These are phyloP conservation scores for Catonia carolina DNA, from an alignment of 2,888 invertebrate species.

Conservation along the genomic window DNA sequence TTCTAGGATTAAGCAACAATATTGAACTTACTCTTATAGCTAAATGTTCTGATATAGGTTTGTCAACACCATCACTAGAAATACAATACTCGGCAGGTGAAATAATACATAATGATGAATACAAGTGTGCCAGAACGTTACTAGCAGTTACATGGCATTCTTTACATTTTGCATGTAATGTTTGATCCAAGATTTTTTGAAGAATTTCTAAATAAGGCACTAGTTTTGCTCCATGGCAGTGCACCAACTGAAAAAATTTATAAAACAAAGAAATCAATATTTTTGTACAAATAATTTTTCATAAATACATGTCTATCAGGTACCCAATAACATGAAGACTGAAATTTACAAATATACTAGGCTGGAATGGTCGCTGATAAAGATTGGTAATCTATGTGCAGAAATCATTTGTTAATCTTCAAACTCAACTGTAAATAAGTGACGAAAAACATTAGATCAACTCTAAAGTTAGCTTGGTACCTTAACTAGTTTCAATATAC, in stretches of 20 bases:
- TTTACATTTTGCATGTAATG: conserved; percentile 60
- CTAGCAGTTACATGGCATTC: conserved; percentile 59
- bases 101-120: conserved; percentile 54
- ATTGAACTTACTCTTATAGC: conserved; percentile 51
- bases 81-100: conserved; percentile 58
- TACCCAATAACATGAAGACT: too few species aligned
- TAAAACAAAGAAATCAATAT: background rate
- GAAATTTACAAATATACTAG: too few species aligned
- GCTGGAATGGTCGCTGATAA: too few species aligned
- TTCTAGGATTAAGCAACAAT: too few species aligned
- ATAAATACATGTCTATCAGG: background rate
- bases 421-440: too few species aligned
- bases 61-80: conserved; percentile 52
- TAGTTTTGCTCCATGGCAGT: conserved; percentile 57
- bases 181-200: conserved; percentile 59
- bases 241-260: conserved; percentile 47
- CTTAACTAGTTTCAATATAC: too few species aligned
- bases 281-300: background rate
- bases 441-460: too few species aligned
- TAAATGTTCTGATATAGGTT: conserved; percentile 60
- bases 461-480: too few species aligned
- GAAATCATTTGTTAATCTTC: too few species aligned
- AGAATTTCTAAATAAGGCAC: conserved; percentile 59
- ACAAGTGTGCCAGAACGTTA: conserved; percentile 53
- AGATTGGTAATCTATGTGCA: too few species aligned